phyloP scores from a whole-genome alignment of 2,113 vertebrate species.

The Syngnathus typhle region DNA sequence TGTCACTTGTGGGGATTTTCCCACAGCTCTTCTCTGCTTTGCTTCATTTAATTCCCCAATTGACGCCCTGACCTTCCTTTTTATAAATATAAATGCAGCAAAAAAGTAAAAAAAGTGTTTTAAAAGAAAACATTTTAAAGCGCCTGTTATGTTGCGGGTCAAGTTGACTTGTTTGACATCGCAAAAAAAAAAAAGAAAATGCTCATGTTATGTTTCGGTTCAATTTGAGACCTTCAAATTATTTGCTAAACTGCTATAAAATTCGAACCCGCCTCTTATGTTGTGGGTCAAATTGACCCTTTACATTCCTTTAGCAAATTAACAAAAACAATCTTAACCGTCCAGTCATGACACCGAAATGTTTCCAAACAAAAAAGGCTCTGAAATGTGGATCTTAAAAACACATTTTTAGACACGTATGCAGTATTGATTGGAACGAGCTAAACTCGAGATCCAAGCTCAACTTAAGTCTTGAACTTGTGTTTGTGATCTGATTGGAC shows the following conservation, averaged over 20 bases:
- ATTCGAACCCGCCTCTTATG: background rate
- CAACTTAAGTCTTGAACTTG: background rate
- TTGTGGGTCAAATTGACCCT: background rate
- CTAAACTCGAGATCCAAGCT: too few relatives aligned
- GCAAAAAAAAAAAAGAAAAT: too few relatives aligned
- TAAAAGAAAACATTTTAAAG: background rate
- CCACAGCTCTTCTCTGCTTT: constrained; percentile 2
- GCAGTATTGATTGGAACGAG: background rate
- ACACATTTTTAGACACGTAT: background rate
- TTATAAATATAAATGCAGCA: background rate
- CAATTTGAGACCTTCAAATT: too few relatives aligned
- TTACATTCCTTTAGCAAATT: background rate
- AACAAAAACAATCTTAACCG: background rate
- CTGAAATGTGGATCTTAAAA: too few relatives aligned
- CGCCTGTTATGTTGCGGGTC: too few relatives aligned
- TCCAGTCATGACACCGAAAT: background rate
- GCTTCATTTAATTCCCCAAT: background rate
- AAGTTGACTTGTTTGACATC: too few relatives aligned
- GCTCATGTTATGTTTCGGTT: too few relatives aligned
- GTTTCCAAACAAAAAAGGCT: too few relatives aligned
- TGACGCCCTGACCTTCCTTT: background rate
- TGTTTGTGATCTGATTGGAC: background rate
- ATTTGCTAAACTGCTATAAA: background rate
- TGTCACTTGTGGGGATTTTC: constrained; percentile 30
- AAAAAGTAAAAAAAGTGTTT: background rate